These are phyloP conservation scores for Ptychoptera albimana DNA, from an alignment of 2,888 invertebrate genomes.

Conservation along the genomic window DNA sequence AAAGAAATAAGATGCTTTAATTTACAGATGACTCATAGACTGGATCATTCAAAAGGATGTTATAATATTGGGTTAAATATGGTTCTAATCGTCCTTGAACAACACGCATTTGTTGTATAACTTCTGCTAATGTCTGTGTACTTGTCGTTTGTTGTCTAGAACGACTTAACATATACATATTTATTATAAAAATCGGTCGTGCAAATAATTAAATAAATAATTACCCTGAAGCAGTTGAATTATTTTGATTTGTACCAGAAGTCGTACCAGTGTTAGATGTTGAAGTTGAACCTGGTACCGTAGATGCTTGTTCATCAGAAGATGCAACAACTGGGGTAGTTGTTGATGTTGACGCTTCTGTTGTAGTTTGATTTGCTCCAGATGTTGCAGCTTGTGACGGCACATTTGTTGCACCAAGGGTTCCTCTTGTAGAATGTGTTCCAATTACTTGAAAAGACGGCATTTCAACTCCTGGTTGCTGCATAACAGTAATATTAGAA, in stretches of 20 bases:
- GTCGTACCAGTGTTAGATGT: constrained; percentile 16
- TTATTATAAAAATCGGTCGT: too few species aligned
- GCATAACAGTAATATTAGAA: constrained; percentile 24
- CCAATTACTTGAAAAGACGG: background rate
- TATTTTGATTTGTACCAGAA: constrained; percentile 10
- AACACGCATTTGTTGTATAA: constrained; percentile 24
- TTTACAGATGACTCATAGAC: constrained; percentile 28
- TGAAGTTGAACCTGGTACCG: background rate
- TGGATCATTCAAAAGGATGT: constrained; percentile 44
- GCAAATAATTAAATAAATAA: background rate
- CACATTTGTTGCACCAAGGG: background rate
- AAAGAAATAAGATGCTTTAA: background rate
- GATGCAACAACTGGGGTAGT: constrained; percentile 8
- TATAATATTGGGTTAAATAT: constrained; percentile 44
- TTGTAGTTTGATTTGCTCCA: constrained; percentile 4
- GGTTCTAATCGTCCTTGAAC: constrained; percentile 41
- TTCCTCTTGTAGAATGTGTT: background rate
- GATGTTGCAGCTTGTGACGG: background rate
- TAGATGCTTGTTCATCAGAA: constrained; percentile 1
- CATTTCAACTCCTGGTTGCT: background rate
- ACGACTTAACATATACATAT: background rate
- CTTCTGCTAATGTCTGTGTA: constrained; percentile 24
- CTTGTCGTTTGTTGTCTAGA: constrained; percentile 22
- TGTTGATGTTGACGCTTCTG: constrained; percentile 7
- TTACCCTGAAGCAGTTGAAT: constrained; percentile 10